Base-by-base conservation (phyloP, 1,140 invertebrate genomes). In the Potamilus streckersoni region DNA sequence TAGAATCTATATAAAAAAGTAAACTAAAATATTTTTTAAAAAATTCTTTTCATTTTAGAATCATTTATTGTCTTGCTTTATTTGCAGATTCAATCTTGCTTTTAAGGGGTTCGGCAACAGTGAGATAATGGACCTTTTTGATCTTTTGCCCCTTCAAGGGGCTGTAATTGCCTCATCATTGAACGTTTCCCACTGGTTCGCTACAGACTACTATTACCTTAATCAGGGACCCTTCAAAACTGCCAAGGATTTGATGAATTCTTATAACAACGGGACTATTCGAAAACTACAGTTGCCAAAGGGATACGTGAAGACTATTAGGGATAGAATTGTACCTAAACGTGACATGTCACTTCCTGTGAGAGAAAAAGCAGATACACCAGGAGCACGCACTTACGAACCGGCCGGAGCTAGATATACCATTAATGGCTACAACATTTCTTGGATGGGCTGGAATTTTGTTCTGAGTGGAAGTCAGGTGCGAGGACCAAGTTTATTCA, bases 381-480 rank as follows among this genome's bases (percentile, higher is more conserved):
- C 61, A 56, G 27, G 80, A 67, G 57, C 78, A 72, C 69, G 73
- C 71, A 71, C 83, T 60, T 69, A 78, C 74, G 82, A 85, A 69
- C 82, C 85, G 19, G 78, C 81, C 19, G 84, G 85, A 16, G 80
- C 75, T 62, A 69, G 85, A 56, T 86, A 83, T 74, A 74, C 23
- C 20, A 63, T 86, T 4, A 62, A 57, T 15, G 80, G 82, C 0
- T 68, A 77, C 5, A 27, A 73, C 15, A 71, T 86, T 12, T 65
- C 79, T 17, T 86, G 82, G 69, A 57, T 84, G 61, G 81, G 75
- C 15, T 86, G 85, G 85, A 59, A 56, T 19, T 83, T 86, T 74
- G 79, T 79, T 15, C 78, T 83, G 27, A 78, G 75, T 19, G 72
- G 74, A 11, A 69, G 67, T 20, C 76, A 69, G 2, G 72, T 73